Conservation (phyloP, 2,797 vertebrate genomes). For the Pseudomugil tenellus region DNA sequence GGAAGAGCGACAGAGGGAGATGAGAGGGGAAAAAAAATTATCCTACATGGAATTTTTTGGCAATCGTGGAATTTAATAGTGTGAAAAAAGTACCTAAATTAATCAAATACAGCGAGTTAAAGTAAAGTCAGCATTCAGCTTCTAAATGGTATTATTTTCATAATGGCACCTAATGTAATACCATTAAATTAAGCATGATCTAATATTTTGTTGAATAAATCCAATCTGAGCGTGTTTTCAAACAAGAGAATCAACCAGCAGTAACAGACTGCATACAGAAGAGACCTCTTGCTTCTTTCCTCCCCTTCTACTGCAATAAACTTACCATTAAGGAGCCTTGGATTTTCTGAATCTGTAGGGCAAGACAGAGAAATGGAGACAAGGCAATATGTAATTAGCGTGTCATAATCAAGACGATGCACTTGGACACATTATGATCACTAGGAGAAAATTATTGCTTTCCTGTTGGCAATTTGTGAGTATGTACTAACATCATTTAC, state of each 20-base stretch:
- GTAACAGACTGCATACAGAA: conserved; percentile 86
- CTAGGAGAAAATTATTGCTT: conserved; percentile 98
- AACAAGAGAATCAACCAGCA: conserved; percentile 93
- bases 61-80: conserved; percentile 96
- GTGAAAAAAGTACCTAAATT: conserved; percentile 94
- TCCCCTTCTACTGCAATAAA: conserved; percentile 85
- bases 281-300: conserved; percentile 69
- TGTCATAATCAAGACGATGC: conserved; percentile 99
- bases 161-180: conserved; percentile 96
- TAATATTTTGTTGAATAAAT: conserved; percentile 89
- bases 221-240: conserved; percentile 91
- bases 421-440: conserved; percentile 99
- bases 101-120: conserved; percentile 95
- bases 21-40: conserved; percentile 80
- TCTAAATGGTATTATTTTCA: conserved; percentile 92
- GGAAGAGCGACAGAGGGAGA: conserved; percentile 67
- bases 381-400: conserved; percentile 99
- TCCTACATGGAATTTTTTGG: conserved; percentile 90
- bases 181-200: conserved; percentile 93
- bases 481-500: conserved; percentile 99
- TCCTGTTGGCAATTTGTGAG: conserved; percentile 99
- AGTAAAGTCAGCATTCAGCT: conserved; percentile 86
- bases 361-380: conserved; percentile 68
- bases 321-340: conserved; percentile 99
- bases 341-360: conserved; percentile 98